These are phyloP conservation scores for Oxyteleia sp. DNA, from an alignment of 2,888 invertebrate species.

Conservation along the genomic window DNA sequence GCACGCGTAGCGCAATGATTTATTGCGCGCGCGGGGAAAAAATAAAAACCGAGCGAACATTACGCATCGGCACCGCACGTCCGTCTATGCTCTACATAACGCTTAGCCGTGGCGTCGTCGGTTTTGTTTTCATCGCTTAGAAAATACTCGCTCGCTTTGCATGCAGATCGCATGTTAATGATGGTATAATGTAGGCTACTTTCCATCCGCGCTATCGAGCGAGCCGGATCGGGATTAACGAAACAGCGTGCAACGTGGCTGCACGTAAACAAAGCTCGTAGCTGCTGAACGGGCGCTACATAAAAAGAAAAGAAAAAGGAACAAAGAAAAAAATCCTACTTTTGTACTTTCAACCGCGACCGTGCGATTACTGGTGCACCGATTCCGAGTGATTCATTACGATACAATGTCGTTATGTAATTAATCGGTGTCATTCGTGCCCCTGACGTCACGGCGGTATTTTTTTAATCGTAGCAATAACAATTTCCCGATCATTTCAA, in stretches of 20 bases:
- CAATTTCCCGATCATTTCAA: slow-evolving; percentile 7
- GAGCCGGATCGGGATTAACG: slow-evolving; percentile 75
- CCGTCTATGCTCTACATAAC: slow-evolving; percentile 78
- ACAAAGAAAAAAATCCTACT: no score
- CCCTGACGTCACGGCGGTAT: slow-evolving; percentile 17
- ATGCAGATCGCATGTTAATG: slow-evolving; percentile 81
- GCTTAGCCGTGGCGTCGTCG: slow-evolving; percentile 73
- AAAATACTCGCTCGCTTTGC: slow-evolving; percentile 78
- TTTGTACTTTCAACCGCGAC: slow-evolving; percentile 52
- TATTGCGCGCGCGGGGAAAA: background rate
- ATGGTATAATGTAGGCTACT: slow-evolving; percentile 78
- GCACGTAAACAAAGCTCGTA: slow-evolving; percentile 65
- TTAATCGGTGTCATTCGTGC: slow-evolving; percentile 38
- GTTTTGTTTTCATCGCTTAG: slow-evolving; percentile 78
- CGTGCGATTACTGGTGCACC: slow-evolving; percentile 38
- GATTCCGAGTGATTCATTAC: slow-evolving; percentile 64
- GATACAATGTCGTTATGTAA: slow-evolving; percentile 63
- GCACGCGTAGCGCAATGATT: slow-evolving; percentile 1
- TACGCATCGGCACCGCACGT: slow-evolving; percentile 45
- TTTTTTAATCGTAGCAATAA: no score
- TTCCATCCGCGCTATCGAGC: slow-evolving; percentile 78
- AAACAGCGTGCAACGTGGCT: slow-evolving; percentile 70
- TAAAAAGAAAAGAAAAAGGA: no score
- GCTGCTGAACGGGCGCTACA: slow-evolving; percentile 38
- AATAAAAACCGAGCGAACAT: slow-evolving; percentile 16